Conservation (phyloP, 2,113 vertebrate genomes). For the Halichoeres trimaculatus region DNA sequence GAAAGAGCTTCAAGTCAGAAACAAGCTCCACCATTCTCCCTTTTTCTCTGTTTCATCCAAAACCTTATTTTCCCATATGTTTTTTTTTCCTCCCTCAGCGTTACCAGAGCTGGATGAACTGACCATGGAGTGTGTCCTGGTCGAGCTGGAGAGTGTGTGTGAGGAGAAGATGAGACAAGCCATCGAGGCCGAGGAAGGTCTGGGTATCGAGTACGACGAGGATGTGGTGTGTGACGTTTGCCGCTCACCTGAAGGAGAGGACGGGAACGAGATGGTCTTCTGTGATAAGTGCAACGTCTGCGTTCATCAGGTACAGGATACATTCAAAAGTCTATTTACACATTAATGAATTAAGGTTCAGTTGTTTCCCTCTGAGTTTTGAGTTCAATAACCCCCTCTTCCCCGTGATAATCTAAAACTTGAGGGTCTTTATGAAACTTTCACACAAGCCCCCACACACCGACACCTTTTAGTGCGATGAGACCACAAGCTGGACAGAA, state of each 20-base stretch:
- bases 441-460: no score
- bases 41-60: background rate
- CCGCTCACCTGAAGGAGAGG: slow-evolving; percentile 95
- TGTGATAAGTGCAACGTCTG: slow-evolving; percentile 99
- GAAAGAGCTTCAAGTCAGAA: background rate
- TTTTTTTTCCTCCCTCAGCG: slow-evolving; percentile 76
- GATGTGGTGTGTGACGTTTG: slow-evolving; percentile 98
- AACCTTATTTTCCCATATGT: background rate
- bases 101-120: slow-evolving; percentile 92
- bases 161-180: slow-evolving; percentile 93
- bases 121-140: slow-evolving; percentile 91
- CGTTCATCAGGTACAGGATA: slow-evolving; percentile 91
- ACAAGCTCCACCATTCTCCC: background rate
- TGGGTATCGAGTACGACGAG: slow-evolving; percentile 98
- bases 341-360: no score
- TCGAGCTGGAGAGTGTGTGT: slow-evolving; percentile 92
- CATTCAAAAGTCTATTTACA: no score
- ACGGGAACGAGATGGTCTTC: slow-evolving; percentile 99
- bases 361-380: no score
- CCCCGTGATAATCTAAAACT: no score
- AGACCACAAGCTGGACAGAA: slow-evolving; percentile 33
- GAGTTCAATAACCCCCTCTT: no score
- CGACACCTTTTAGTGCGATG: slow-evolving; percentile 11
- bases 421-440: no score
- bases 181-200: slow-evolving; percentile 94